phyloP scores from a whole-genome alignment of 2,888 invertebrate species.

The Archips crataeganus region DNA sequence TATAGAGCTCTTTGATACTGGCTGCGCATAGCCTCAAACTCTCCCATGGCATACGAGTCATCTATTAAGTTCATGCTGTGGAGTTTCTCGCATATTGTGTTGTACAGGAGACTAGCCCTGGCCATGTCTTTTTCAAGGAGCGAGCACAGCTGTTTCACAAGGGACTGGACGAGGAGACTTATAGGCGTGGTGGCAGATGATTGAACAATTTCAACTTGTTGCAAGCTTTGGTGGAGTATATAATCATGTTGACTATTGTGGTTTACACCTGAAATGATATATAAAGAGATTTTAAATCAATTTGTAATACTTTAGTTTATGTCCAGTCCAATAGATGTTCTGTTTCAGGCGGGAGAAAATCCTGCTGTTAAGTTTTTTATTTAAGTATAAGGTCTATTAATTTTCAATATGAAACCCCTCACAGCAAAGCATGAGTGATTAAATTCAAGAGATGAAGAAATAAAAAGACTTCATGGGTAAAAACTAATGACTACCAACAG shows the following conservation, averaged over 20 bases:
- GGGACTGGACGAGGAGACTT: slow-evolving; percentile 89
- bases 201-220: slow-evolving; percentile 73
- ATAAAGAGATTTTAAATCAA: not conserved
- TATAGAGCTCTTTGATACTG: slow-evolving; percentile 89
- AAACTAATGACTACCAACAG: not conserved
- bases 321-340: no score
- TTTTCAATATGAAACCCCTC: no score
- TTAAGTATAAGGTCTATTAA: no score
- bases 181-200: slow-evolving; percentile 84
- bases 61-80: slow-evolving; percentile 90
- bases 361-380: no score
- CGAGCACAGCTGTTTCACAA: slow-evolving; percentile 89
- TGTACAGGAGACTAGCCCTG: slow-evolving; percentile 87
- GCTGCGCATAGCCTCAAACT: slow-evolving; percentile 89
- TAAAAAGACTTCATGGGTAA: not conserved
- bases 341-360: no score
- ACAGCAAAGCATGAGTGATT: no score
- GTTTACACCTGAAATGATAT: slow-evolving; percentile 63
- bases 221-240: slow-evolving; percentile 66
- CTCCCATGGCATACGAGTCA: slow-evolving; percentile 88
- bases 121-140: slow-evolving; percentile 87
- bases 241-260: slow-evolving; percentile 68
- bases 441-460: slow-evolving; percentile 6
- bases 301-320: no score
- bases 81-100: slow-evolving; percentile 88